phyloP scores from a whole-genome alignment of 2,888 invertebrate species.

The Amiota communis region DNA sequence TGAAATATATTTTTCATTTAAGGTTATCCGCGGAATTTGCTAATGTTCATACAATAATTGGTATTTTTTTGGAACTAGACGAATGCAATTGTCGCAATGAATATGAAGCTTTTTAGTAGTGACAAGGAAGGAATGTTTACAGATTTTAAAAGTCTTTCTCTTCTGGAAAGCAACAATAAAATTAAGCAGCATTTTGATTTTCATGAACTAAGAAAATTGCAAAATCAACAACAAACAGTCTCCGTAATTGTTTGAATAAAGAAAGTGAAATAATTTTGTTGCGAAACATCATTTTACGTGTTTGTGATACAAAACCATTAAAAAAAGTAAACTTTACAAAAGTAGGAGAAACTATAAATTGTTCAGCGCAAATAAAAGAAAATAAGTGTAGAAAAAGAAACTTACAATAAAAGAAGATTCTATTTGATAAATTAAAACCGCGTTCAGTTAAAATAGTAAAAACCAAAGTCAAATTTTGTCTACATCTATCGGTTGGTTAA shows the following conservation, averaged over 20 bases:
- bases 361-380: too few relatives aligned
- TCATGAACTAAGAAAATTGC: neutral
- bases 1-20: too few relatives aligned
- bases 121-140: conserved; percentile 48
- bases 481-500: conserved; percentile 29
- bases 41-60: too few relatives aligned
- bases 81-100: conserved; percentile 50
- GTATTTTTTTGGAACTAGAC: neutral
- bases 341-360: too few relatives aligned
- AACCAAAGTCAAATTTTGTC: neutral
- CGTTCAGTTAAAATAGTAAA: neutral
- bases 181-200: conserved; percentile 1
- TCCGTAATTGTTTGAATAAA: neutral
- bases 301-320: too few relatives aligned
- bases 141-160: conserved; percentile 30
- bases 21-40: too few relatives aligned
- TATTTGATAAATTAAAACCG: neutral
- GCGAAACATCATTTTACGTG: neutral
- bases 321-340: too few relatives aligned
- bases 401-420: too few relatives aligned
- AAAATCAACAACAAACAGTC: neutral
- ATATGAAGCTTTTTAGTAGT: conserved; percentile 50
- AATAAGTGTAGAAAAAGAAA: too few relatives aligned
- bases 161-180: conserved; percentile 15
- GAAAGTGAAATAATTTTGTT: neutral